phyloP scores from a whole-genome alignment of 2,888 invertebrate genomes.

The Hypomecis punctinalis region DNA sequence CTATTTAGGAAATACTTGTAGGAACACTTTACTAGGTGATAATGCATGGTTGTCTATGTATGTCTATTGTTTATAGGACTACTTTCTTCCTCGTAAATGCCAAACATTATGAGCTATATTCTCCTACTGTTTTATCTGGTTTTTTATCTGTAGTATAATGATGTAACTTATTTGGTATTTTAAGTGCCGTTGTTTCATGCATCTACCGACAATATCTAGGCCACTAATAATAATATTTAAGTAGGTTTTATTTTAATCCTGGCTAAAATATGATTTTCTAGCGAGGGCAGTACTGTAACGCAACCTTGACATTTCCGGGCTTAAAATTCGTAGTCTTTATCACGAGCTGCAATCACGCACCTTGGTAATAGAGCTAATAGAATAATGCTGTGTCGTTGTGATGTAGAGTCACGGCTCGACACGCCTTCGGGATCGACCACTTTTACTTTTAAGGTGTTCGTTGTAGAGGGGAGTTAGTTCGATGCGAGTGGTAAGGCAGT shows the following conservation, averaged over 20 bases:
- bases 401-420: constrained; percentile 66
- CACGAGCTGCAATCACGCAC: constrained; percentile 59
- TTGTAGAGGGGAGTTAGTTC: constrained; percentile 66
- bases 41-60: too few species aligned
- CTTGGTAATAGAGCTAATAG: constrained; percentile 60
- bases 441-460: constrained; percentile 76
- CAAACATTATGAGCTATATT: too few species aligned
- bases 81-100: too few species aligned
- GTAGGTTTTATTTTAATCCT: constrained; percentile 30
- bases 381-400: constrained; percentile 53
- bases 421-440: constrained; percentile 77
- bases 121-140: too few species aligned
- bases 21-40: too few species aligned
- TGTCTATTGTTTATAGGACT: too few species aligned
- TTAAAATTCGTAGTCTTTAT: constrained; percentile 50
- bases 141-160: too few species aligned
- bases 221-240: constrained; percentile 1
- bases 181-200: constrained; percentile 5
- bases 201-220: constrained; percentile 27
- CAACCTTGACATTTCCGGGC: constrained; percentile 64
- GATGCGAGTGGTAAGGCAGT: constrained; percentile 53
- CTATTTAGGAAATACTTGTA: too few species aligned
- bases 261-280: constrained; percentile 37
- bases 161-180: neutral
- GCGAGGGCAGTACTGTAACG: constrained; percentile 41